Percentiles rank a stretch among this genome's conserved stretches.
Conservation (phyloP, 2,888 invertebrate genomes). For the Noctuana brunneofusca region DNA sequence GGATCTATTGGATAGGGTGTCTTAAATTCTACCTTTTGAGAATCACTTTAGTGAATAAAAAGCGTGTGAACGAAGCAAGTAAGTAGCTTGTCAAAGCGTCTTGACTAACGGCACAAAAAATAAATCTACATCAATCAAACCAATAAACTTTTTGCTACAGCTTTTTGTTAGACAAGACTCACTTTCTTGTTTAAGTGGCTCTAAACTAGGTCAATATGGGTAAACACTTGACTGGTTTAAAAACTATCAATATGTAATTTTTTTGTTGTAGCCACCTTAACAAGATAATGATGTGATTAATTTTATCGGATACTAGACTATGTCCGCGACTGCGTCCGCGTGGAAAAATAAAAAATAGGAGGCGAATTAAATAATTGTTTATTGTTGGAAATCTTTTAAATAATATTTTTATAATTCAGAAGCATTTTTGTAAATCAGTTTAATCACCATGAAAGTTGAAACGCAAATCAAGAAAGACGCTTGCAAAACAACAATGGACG, state of each 20-base stretch:
- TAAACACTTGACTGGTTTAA: slow-evolving; percentile 8
- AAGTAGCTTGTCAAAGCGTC: slow-evolving; percentile 6
- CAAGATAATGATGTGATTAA: slow-evolving; percentile 7
- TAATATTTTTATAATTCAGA: neutral
- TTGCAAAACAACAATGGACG: neutral
- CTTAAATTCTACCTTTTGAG: no score
- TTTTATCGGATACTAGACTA: neutral
- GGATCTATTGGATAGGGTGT: no score
- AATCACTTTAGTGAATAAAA: neutral
- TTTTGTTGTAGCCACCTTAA: slow-evolving; percentile 11
- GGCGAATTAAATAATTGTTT: neutral
- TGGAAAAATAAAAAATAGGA: neutral
- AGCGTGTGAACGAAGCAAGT: slow-evolving; percentile 8
- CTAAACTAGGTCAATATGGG: slow-evolving; percentile 24
- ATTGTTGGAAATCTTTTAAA: neutral
- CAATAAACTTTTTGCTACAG: slow-evolving; percentile 14
- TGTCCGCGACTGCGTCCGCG: no score
- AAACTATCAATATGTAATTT: slow-evolving; percentile 18
- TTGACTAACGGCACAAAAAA: slow-evolving; percentile 13
- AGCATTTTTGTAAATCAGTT: neutral
- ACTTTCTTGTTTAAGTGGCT: slow-evolving; percentile 21
- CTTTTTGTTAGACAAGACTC: slow-evolving; percentile 30
- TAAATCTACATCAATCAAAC: slow-evolving; percentile 24
- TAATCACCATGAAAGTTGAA: neutral
- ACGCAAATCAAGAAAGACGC: neutral